Evolutionary conservation across 2,888 invertebrate species (phyloP).

Genomic region (Meta bourneti): DNA sequence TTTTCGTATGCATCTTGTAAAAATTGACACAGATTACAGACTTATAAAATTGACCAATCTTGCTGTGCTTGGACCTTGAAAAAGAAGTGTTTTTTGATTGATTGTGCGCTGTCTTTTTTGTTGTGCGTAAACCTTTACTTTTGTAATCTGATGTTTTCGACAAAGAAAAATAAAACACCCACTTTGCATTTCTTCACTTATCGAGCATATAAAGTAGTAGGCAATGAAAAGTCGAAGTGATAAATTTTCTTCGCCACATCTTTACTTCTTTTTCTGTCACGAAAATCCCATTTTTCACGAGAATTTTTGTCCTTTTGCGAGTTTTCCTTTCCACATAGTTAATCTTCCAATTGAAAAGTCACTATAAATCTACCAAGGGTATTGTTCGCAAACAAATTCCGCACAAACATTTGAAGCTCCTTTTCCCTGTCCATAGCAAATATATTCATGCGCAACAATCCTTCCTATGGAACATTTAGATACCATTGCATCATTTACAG

Average conservation of each 20-base stretch:
- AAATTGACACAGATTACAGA: no score
- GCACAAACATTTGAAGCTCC: neutral
- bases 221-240: constrained; percentile 35
- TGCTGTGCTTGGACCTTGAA: no score
- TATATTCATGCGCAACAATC: neutral
- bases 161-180: constrained; percentile 1
- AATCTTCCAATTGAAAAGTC: constrained; percentile 28
- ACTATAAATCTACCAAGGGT: constrained; percentile 2
- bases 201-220: neutral
- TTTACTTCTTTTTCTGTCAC: constrained; percentile 23
- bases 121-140: neutral
- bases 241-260: constrained; percentile 38
- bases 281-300: constrained; percentile 27
- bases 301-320: neutral
- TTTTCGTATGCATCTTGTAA: no score
- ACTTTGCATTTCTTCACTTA: neutral
- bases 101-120: no score
- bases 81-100: no score
- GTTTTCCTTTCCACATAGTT: neutral
- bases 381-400: neutral
- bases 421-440: neutral
- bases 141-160: neutral
- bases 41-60: no score
- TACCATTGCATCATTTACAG: no score
- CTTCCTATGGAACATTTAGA: no score